These are phyloP conservation scores for Trissonchulus latispiculum DNA, from an alignment of 2,888 invertebrate species.

Conservation along the genomic window DNA sequence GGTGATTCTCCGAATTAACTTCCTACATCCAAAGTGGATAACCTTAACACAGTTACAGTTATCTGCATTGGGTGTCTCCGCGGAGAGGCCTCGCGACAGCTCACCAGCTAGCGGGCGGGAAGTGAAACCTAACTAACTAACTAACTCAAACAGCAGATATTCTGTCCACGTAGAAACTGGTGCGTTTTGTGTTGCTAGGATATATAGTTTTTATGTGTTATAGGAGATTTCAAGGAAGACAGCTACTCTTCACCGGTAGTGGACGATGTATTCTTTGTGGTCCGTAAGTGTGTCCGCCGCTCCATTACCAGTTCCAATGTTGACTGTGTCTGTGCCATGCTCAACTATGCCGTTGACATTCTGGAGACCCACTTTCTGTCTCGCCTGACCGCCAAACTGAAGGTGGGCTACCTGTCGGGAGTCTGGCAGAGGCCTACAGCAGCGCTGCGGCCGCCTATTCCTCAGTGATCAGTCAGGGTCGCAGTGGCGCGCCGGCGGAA, in stretches of 20 bases:
- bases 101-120: no score
- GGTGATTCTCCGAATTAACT: no score
- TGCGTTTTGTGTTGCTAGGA: no score
- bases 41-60: no score
- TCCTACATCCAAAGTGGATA: no score
- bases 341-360: conserved; percentile 78
- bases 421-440: conserved; percentile 37
- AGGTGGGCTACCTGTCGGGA: conserved; percentile 44
- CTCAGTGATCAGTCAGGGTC: conserved; percentile 18
- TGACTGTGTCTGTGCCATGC: conserved; percentile 88
- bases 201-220: no score
- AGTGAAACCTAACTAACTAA: no score
- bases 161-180: no score
- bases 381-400: conserved; percentile 61
- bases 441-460: conserved; percentile 39
- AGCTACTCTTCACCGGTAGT: conserved; percentile 60
- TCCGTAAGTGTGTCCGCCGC: conserved; percentile 86
- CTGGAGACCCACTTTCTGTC: conserved; percentile 73
- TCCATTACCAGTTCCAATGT: conserved; percentile 80
- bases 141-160: no score
- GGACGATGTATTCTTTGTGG: conserved; percentile 93
- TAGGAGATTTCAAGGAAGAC: no score
- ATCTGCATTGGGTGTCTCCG: no score
- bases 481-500: not conserved
- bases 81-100: no score